Base-by-base conservation (phyloP, 1,140 invertebrate genomes). In the Atta cephalotes region DNA sequence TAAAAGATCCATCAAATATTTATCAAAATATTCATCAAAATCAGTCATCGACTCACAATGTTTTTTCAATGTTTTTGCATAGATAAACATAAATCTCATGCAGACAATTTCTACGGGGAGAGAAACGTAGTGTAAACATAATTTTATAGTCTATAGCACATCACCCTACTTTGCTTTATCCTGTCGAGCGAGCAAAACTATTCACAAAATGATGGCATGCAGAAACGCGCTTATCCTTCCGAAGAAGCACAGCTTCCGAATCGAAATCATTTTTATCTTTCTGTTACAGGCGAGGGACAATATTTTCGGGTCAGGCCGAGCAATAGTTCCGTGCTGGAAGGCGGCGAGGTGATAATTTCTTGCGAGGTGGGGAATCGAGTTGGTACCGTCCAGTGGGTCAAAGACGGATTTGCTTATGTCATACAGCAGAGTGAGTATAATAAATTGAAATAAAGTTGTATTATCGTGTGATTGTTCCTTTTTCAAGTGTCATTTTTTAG, bases 341-440 rank as follows among this genome's bases (percentile, higher is more conserved):
- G 98, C 78, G 96, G 97, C 6, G 97, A 98, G 89, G 97, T 98
- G 0, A 97, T 97, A 82, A 95, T 99, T 88, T 96, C 97, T 87
- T 99, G 98, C 94, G 97, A 98, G 91, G 97, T 99, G 18, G 96
- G 97, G 56, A 97, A 99, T 95, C 95, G 97, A 91, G 97, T 96
- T 21, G 98, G 98, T 18, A 96, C 96, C 87, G 98, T 99, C 79
- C 98, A 99, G 93, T 99, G 98, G 98, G 98, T 98, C 68, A 99
- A 99, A 94, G 98, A 99, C 95, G 98, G 98, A 82, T 98, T 99
- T 93, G 98, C 98, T 39, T 96, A 99, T 89, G 98, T 98, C 97
- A 96, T 95, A 79, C 90, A 93, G 87, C 71, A 88, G 70, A 93
- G 94, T 95, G 88, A 92, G 94, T 94, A 91, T 77, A 31, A 60